Evolutionary conservation across 2,797 vertebrate genomes (phyloP).

Genomic region (Hyperoplus lanceolatus): DNA sequence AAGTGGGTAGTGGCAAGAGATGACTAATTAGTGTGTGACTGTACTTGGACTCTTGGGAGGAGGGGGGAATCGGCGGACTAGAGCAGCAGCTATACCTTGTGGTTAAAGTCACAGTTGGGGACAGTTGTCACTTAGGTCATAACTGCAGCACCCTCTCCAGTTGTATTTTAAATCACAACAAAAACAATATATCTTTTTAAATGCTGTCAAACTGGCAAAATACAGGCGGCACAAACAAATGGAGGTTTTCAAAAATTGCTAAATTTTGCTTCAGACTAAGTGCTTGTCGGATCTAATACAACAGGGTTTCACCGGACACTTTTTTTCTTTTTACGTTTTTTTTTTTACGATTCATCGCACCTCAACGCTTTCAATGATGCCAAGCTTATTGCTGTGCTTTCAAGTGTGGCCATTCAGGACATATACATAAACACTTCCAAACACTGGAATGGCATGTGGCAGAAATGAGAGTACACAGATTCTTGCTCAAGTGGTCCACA

Average conservation of each 20-base stretch:
- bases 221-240: background rate
- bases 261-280: background rate
- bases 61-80: background rate
- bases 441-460: background rate
- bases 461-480: background rate
- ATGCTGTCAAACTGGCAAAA: background rate
- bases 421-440: background rate
- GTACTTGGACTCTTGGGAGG: slow-evolving; percentile 5
- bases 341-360: background rate
- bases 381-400: background rate
- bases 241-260: background rate
- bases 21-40: background rate
- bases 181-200: background rate
- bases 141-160: background rate
- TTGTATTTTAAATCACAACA: background rate
- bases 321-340: background rate
- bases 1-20: slow-evolving; percentile 2
- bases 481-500: background rate
- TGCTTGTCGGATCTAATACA: background rate
- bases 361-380: background rate
- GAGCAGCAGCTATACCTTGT: background rate
- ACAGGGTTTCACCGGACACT: no score
- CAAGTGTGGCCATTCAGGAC: background rate
- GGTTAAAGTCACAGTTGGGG: background rate
- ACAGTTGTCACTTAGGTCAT: background rate